Conservation (phyloP, 2,888 invertebrate genomes). For the Orgyia antiqua region DNA sequence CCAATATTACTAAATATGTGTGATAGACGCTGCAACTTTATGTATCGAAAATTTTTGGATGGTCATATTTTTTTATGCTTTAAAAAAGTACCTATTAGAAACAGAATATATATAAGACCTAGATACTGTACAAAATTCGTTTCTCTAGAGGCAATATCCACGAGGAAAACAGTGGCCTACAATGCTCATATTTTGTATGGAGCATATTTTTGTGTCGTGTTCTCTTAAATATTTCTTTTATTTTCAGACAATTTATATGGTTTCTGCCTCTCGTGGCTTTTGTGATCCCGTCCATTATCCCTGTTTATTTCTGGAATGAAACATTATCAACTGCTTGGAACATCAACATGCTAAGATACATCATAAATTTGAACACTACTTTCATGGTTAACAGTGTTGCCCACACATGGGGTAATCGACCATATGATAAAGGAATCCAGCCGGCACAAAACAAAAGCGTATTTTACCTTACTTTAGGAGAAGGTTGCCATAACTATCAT, state of each 20-base stretch:
- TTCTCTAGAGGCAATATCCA: too few species aligned
- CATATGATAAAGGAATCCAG: conserved; percentile 50
- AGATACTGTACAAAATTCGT: too few species aligned
- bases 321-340: conserved; percentile 12
- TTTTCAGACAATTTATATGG: conserved; percentile 13
- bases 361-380: conserved; percentile 12
- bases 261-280: conserved; percentile 8
- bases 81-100: too few species aligned
- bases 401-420: conserved; percentile 65
- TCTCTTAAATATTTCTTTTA: too few species aligned
- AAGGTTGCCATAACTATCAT: conserved; percentile 46
- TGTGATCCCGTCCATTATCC: conserved; percentile 11
- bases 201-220: too few species aligned
- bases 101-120: too few species aligned
- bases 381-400: conserved; percentile 82
- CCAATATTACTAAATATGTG: too few species aligned
- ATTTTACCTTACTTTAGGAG: conserved; percentile 26
- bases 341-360: conserved; percentile 13
- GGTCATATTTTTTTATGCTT: too few species aligned
- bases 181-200: too few species aligned
- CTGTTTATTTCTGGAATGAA: conserved; percentile 11
- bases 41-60: too few species aligned
- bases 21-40: too few species aligned
- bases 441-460: conserved; percentile 29
- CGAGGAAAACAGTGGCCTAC: too few species aligned